Evolutionary conservation across 2,797 vertebrate species (phyloP), one percentile per base, ranked within the genome.

Genomic region (Poecilia wingei): DNA sequence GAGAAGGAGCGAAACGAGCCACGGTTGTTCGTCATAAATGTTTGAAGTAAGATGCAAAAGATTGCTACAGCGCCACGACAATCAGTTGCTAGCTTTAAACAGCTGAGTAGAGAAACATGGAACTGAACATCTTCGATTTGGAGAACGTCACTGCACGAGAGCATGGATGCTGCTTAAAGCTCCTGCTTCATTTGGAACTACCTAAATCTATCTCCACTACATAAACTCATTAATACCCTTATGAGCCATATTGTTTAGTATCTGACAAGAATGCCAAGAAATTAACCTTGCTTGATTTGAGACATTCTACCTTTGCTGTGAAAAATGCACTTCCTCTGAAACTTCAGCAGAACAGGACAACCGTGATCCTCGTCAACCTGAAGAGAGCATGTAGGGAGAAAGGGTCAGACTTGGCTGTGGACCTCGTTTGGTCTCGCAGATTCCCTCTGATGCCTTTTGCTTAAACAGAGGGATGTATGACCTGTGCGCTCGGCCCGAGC

Each of bases 381-480:
- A 90, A 88, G 77, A 87, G 86, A 82, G 55, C 69, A 87, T 33
- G 84, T 57, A 33, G 90, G 91, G 90, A 84, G 90, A 90, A 90
- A 89, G 89, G 82, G 84, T 81, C 6, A 76, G 79, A 84, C 55
- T 80, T 46, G 77, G 82, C 81, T 31, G 74, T 72, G 39, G 70
- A 74, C 86, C 57, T 88, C 79, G 41, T 83, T 87, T 53, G 78
- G 80, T 86, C 84, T 39, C 70, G 83, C 87, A 80, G 88, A 90
- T 91, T 84, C 79, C 18, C 69, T 78, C 75, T 77, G 39, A 43
- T 3, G 81, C 69, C 76, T 74, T 78, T 90, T 84, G 90, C 84
- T 84, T 82, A 80, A 88, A 87, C 81, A 84, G 72, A 82, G 79
- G 91, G 86, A 96, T 96, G 95, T 93, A 95, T 79, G 95, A 96